A percentile compares a stretch with the other conserved stretches of the same genome.
Conservation (phyloP, 1,140 invertebrate genomes). For the Drosophila kohkoa region DNA sequence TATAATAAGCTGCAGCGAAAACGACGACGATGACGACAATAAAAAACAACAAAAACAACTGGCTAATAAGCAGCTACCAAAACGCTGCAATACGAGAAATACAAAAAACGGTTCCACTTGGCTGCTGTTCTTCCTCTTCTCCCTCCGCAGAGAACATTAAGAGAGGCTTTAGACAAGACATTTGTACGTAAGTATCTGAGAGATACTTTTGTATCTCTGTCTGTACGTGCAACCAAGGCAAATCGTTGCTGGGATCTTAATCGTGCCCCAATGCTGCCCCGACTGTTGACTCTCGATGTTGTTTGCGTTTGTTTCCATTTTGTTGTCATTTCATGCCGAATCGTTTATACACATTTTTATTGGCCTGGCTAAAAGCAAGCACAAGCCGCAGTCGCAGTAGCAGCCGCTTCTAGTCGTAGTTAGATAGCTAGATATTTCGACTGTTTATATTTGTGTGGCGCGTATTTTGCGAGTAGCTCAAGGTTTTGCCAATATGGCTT, state of each 20-base stretch:
- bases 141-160: slow-evolving; percentile 37
- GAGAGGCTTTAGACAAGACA: background rate
- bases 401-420: background rate
- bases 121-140: slow-evolving; percentile 9
- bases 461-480: slow-evolving; percentile 68
- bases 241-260: slow-evolving; percentile 17
- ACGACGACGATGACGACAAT: slow-evolving; percentile 1
- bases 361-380: slow-evolving; percentile 48
- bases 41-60: background rate
- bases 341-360: slow-evolving; percentile 58
- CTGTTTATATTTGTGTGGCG: slow-evolving; percentile 47
- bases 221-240: slow-evolving; percentile 1
- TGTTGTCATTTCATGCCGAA: slow-evolving; percentile 67
- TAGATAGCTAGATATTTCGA: slow-evolving; percentile 47
- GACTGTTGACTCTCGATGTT: background rate
- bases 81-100: slow-evolving; percentile 16
- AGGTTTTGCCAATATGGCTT: slow-evolving; percentile 73
- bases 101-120: slow-evolving; percentile 55
- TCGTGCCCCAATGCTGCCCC: slow-evolving; percentile 18
- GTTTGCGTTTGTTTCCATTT: slow-evolving; percentile 34
- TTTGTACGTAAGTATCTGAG: background rate
- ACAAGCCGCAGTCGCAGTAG: background rate
- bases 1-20: slow-evolving; percentile 38
- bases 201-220: slow-evolving; percentile 4
- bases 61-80: slow-evolving; percentile 42